Evolutionary conservation across 30 jellyfish, hydroid and myxozoan species (phyloP).

Genomic region (Pseudorhiza aurosa): DNA sequence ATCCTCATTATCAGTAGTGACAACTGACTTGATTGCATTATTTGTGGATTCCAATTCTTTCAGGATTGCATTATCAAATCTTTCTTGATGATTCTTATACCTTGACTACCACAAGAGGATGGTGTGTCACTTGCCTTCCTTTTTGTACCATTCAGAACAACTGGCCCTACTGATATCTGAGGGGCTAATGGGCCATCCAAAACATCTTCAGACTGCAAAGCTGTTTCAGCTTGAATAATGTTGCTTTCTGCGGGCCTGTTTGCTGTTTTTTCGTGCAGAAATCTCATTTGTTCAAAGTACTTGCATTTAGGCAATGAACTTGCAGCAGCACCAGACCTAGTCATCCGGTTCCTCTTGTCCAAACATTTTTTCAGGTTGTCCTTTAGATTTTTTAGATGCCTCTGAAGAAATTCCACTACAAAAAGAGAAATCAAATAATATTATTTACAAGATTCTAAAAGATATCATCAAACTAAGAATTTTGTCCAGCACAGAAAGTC

Average conservation of each 20-base stretch:
- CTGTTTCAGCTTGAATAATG: slow-evolving; percentile 31
- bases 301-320: slow-evolving; percentile 75
- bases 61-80: slow-evolving; percentile 50
- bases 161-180: slow-evolving; percentile 52
- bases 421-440: slow-evolving; percentile 9
- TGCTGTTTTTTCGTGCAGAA: slow-evolving; percentile 56
- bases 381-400: slow-evolving; percentile 65
- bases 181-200: slow-evolving; percentile 42
- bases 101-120: slow-evolving; percentile 27
- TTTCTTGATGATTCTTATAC: slow-evolving; percentile 47
- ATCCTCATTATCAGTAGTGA: slow-evolving; percentile 46
- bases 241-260: slow-evolving; percentile 45
- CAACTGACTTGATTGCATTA: slow-evolving; percentile 43
- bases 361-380: slow-evolving; percentile 58
- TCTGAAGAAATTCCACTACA: slow-evolving; percentile 59
- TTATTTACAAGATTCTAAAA: slow-evolving; percentile 13
- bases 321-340: slow-evolving; percentile 84
- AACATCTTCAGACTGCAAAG: slow-evolving; percentile 48
- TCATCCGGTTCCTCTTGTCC: slow-evolving; percentile 48
- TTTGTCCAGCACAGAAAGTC: slow-evolving; percentile 27
- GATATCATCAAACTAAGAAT: slow-evolving; percentile 15
- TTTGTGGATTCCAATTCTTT: slow-evolving; percentile 47
- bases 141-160: slow-evolving; percentile 30
- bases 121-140: slow-evolving; percentile 45
- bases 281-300: slow-evolving; percentile 64